Conservation (phyloP, 1,140 invertebrate genomes). For the Pseudachorutes palmiensis region DNA sequence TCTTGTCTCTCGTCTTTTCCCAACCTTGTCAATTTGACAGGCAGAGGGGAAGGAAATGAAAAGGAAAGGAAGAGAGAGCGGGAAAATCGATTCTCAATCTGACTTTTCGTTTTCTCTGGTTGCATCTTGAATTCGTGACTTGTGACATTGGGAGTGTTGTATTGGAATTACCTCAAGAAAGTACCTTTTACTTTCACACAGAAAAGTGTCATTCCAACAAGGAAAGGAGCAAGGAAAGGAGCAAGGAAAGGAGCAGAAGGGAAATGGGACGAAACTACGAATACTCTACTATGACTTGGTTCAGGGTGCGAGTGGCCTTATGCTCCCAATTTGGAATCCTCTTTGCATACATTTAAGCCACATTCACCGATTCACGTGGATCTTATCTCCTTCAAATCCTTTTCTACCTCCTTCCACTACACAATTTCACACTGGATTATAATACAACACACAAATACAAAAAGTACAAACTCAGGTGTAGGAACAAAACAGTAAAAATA, state of each 20-base stretch:
- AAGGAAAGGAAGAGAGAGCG: not conserved
- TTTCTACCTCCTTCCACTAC: too few relatives aligned
- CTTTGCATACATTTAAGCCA: constrained; percentile 6
- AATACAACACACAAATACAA: too few relatives aligned
- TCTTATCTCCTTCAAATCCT: not conserved
- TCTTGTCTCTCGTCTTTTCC: too few relatives aligned
- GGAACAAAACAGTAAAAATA: too few relatives aligned
- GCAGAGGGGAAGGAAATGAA: not conserved
- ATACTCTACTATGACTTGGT: too few relatives aligned
- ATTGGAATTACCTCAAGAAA: not conserved
- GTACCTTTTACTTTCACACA: not conserved
- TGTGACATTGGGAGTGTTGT: not conserved
- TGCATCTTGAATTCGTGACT: not conserved
- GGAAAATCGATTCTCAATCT: not conserved
- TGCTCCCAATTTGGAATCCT: constrained; percentile 8
- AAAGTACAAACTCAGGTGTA: too few relatives aligned
- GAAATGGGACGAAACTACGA: too few relatives aligned
- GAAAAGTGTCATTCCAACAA: not conserved
- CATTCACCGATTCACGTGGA: not conserved
- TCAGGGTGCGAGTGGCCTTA: not conserved
- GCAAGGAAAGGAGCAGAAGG: too few relatives aligned
- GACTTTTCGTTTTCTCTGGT: not conserved
- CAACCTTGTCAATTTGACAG: not conserved
- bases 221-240: not conserved
- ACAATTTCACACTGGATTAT: too few relatives aligned